A percentile compares a stretch with the other conserved stretches of the same genome.
phyloP scores from a whole-genome alignment of 2,888 invertebrate genomes.

The Drosophila pullipes region DNA sequence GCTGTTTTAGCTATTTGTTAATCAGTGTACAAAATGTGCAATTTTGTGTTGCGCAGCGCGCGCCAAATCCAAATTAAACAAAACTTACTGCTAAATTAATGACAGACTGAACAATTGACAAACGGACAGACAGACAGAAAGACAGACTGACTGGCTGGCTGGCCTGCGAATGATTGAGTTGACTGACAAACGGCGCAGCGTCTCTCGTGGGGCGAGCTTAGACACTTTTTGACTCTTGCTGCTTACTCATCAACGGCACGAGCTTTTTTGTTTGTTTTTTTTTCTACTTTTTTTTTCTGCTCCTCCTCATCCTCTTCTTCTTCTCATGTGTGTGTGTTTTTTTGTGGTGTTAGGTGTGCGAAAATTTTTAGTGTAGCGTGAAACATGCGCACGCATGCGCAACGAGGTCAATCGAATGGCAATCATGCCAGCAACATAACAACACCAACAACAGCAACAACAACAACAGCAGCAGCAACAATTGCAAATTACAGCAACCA shows the following conservation, averaged over 20 bases:
- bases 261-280: constrained; percentile 35
- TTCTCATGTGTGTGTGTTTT: constrained; percentile 12
- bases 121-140: constrained; percentile 2
- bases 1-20: constrained; percentile 52
- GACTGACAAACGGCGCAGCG: constrained; percentile 40
- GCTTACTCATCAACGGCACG: constrained; percentile 73
- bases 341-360: constrained; percentile 44
- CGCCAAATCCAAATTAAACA: constrained; percentile 45
- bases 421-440: constrained; percentile 59
- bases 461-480: constrained; percentile 29
- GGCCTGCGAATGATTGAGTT: constrained; percentile 27
- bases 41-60: constrained; percentile 65
- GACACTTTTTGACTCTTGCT: constrained; percentile 38
- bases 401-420: constrained; percentile 82
- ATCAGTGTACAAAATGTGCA: constrained; percentile 53
- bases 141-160: constrained; percentile 13
- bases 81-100: constrained; percentile 42
- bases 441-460: constrained; percentile 22
- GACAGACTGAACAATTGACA: constrained; percentile 11
- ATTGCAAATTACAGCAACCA: constrained; percentile 53
- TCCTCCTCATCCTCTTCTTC: constrained; percentile 15
- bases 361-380: constrained; percentile 77
- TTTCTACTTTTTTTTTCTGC: not conserved
- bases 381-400: constrained; percentile 81
- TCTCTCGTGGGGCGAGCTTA: constrained; percentile 17